phyloP scores from a whole-genome alignment of 2,888 invertebrate genomes.

The Furcula furcula region DNA sequence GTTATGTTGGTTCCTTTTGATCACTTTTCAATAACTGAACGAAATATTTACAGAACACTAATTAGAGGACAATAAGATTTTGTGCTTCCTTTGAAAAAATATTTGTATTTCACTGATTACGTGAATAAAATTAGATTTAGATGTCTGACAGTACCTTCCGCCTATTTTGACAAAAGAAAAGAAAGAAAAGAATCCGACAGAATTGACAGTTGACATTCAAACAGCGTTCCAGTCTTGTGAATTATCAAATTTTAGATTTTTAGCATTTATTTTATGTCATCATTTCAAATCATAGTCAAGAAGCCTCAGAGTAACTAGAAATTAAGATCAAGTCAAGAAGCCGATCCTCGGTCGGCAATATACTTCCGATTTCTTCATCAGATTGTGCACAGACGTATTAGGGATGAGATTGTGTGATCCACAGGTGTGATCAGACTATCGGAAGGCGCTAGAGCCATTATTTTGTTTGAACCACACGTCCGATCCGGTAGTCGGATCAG shows the following conservation, averaged over 20 bases:
- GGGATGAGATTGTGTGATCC: no score
- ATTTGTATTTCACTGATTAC: conserved; percentile 25
- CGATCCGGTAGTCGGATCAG: no score
- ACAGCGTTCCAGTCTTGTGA: background rate
- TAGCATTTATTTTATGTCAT: background rate
- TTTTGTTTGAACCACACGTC: no score
- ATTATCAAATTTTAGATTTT: background rate
- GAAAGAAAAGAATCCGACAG: conserved; percentile 11
- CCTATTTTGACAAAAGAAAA: conserved; percentile 50
- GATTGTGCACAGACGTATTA: no score
- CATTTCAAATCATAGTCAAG: no score
- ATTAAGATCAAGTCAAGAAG: no score
- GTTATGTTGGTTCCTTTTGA: conserved; percentile 34
- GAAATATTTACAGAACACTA: conserved; percentile 28
- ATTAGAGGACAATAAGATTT: conserved; percentile 4
- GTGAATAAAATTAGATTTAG: conserved; percentile 33
- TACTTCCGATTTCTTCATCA: no score
- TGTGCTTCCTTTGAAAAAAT: conserved; percentile 9
- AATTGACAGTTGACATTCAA: conserved; percentile 11
- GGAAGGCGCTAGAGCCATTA: no score
- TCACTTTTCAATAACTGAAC: conserved; percentile 12
- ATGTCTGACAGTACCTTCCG: conserved; percentile 39
- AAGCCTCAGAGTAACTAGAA: no score
- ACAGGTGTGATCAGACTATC: no score
- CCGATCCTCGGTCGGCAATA: no score